Evolutionary conservation across 2,113 vertebrate genomes (phyloP).

Genomic region (Epinephelus moara): DNA sequence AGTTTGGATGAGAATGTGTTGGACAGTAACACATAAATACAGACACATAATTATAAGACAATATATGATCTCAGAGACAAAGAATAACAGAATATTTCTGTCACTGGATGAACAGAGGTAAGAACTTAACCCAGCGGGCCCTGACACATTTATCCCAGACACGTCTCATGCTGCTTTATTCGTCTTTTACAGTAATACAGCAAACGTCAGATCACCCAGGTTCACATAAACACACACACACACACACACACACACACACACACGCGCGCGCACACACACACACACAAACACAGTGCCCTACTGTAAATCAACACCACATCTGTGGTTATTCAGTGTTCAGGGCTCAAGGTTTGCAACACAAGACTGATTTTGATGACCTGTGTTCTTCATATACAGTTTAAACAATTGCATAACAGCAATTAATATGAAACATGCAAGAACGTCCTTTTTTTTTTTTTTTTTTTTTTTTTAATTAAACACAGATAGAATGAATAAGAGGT

Average conservation of each 20-base stretch:
- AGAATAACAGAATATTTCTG: background rate
- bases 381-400: background rate
- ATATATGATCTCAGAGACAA: background rate
- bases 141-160: slow-evolving; percentile 25
- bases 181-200: background rate
- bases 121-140: background rate
- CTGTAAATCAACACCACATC: background rate
- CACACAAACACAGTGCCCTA: background rate
- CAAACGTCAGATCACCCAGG: background rate
- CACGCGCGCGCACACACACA: background rate
- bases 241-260: background rate
- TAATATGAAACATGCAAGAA: too few species aligned
- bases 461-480: background rate
- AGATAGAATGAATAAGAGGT: background rate
- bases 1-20: too few species aligned
- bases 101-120: background rate
- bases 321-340: background rate
- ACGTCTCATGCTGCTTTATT: slow-evolving; percentile 12
- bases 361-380: background rate
- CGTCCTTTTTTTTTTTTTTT: too few species aligned
- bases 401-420: background rate
- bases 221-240: background rate
- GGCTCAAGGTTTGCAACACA: background rate
- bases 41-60: background rate
- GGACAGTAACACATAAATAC: background rate